Conservation (phyloP, 2,797 vertebrate species). For the Acipenser oxyrinchus region DNA sequence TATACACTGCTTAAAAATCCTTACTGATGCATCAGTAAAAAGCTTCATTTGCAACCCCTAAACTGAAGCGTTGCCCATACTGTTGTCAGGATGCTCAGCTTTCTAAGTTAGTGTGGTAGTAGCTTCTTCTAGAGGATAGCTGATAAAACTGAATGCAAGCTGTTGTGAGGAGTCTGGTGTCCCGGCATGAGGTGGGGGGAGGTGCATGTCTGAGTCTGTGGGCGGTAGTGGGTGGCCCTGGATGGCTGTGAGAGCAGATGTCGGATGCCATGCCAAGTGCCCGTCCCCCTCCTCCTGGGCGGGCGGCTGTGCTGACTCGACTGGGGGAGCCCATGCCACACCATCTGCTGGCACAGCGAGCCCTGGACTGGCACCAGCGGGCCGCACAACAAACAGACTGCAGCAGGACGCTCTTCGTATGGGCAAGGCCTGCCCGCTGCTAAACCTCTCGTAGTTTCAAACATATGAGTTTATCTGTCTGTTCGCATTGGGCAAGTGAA, state of each 20-base stretch:
- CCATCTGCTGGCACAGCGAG: constrained; percentile 69
- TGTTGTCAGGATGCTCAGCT: not conserved
- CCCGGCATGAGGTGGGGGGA: not conserved
- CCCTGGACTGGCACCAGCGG: constrained; percentile 41
- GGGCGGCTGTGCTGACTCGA: constrained; percentile 33
- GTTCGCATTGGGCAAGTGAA: no score
- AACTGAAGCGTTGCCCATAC: no score
- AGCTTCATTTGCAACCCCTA: no score
- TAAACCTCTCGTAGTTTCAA: not conserved
- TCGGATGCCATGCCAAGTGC: constrained; percentile 22
- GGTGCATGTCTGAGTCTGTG: constrained; percentile 10
- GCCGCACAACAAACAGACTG: constrained; percentile 15
- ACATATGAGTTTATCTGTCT: no score
- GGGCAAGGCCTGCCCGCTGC: not conserved
- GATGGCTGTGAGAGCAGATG: constrained; percentile 29
- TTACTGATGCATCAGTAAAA: no score
- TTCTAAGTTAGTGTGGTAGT: not conserved
- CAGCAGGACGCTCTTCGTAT: not conserved
- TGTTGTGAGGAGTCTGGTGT: not conserved
- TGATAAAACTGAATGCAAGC: not conserved
- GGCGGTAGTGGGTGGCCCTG: constrained; percentile 18
- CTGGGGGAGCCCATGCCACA: constrained; percentile 15
- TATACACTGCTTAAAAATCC: no score
- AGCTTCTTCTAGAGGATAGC: not conserved
- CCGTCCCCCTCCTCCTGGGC: constrained; percentile 43